A percentile compares a stretch with the other conserved stretches of the same genome.
Conservation (phyloP, 2,113 vertebrate species). For the Syngnathus typhle region DNA sequence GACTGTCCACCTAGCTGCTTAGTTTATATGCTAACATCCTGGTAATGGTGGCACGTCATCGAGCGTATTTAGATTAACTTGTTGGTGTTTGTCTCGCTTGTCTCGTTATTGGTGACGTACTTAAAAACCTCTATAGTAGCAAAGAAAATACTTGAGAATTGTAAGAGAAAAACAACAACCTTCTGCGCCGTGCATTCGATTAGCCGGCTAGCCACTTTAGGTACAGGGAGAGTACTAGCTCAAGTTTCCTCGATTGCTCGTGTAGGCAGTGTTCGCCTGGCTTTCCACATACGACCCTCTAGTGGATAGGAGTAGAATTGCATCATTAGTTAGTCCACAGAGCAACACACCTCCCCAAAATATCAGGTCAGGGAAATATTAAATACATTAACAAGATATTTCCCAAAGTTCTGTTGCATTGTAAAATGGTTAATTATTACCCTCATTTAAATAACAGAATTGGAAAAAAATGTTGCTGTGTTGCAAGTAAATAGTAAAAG, state of each 20-base stretch:
- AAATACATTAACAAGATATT: background rate
- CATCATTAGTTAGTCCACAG: background rate
- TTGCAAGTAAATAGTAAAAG: background rate
- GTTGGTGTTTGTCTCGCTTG: background rate
- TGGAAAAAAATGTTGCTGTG: background rate
- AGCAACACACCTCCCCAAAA: background rate
- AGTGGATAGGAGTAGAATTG: constrained; percentile 33
- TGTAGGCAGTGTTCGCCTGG: background rate
- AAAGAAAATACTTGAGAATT: background rate
- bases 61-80: constrained; percentile 14
- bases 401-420: background rate
- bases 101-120: background rate
- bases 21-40: constrained; percentile 52
- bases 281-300: constrained; percentile 28
- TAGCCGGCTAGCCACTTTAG: constrained; percentile 57
- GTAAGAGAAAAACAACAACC: constrained; percentile 20
- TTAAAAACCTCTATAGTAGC: background rate
- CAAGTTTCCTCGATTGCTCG: constrained; percentile 45
- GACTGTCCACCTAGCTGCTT: constrained; percentile 40
- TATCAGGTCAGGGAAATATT: background rate
- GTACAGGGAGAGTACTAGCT: constrained; percentile 31
- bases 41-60: constrained; percentile 24
- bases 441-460: background rate
- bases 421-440: background rate
- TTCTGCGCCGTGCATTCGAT: constrained; percentile 43